Evolutionary conservation across 2,113 vertebrate species (phyloP).

Genomic region (Rhabdomys dilectus): DNA sequence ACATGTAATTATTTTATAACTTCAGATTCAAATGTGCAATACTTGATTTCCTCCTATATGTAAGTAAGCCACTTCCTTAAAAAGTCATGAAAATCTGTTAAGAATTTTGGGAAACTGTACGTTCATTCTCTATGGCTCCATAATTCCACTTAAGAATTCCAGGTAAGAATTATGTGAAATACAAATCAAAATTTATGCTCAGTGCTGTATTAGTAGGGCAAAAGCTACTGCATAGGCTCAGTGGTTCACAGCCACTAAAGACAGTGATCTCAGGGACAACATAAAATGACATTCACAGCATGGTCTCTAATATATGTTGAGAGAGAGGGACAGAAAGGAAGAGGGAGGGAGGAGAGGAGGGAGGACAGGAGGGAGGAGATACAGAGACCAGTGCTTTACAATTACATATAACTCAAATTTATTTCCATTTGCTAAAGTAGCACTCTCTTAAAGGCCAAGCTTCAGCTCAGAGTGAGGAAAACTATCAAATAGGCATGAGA

Average conservation of each 20-base stretch:
- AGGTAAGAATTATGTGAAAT: slow-evolving; percentile 11
- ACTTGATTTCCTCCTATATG: neutral
- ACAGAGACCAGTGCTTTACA: neutral
- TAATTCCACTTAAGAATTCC: neutral
- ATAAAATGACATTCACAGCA: neutral
- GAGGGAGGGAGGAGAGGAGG: neutral
- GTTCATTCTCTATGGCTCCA: neutral
- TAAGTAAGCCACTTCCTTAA: slow-evolving; percentile 13
- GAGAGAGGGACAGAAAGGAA: neutral
- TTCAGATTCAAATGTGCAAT: slow-evolving; percentile 48
- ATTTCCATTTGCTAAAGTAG: slow-evolving; percentile 33
- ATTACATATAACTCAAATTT: slow-evolving; percentile 57
- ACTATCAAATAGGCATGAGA: neutral
- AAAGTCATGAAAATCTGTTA: slow-evolving; percentile 21
- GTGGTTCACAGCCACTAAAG: neutral
- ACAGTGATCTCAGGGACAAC: neutral
- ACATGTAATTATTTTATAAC: slow-evolving; percentile 65
- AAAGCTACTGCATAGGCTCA: neutral
- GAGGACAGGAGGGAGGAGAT: neutral
- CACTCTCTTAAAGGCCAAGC: neutral
- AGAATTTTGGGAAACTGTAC: slow-evolving; percentile 40
- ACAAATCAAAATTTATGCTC: neutral
- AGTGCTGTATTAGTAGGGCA: slow-evolving; percentile 13
- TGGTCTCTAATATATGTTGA: neutral
- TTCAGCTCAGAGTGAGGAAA: neutral